These are phyloP conservation scores for Henicopernis longicauda DNA, from an alignment of 2,113 vertebrate species.

Conservation along the genomic window DNA sequence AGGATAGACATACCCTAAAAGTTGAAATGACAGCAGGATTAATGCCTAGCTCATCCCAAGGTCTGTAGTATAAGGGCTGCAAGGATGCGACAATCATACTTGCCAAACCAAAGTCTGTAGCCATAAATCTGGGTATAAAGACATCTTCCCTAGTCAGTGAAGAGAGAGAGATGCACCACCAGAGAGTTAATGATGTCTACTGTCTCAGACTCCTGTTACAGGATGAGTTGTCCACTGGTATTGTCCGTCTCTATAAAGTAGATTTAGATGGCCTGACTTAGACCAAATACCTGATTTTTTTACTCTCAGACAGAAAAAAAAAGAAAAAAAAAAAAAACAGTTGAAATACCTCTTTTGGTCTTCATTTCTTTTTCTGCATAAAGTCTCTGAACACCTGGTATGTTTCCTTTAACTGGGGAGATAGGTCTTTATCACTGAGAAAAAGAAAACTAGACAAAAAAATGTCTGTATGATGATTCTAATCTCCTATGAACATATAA, in stretches of 20 bases:
- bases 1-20: not conserved
- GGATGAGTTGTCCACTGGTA: not conserved
- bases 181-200: not conserved
- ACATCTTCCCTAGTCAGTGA: not conserved
- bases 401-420: not conserved
- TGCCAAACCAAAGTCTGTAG: not conserved
- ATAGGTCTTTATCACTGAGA: not conserved
- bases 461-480: not conserved
- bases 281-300: not conserved
- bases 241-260: not conserved
- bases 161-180: not conserved
- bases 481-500: not conserved
- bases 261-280: not conserved
- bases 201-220: not conserved
- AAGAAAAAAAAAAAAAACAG: not conserved
- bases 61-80: not conserved
- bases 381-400: not conserved
- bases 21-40: not conserved
- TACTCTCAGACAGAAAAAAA: not conserved
- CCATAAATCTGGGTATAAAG: not conserved
- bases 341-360: not conserved
- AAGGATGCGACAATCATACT: not conserved
- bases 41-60: not conserved
- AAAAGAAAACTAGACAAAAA: not conserved
- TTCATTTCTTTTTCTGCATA: not conserved